A percentile compares a stretch with the other conserved stretches of the same genome.
These are phyloP conservation scores for Drosophila oshimai DNA, from an alignment of 1,140 invertebrate genomes.

Conservation along the genomic window DNA sequence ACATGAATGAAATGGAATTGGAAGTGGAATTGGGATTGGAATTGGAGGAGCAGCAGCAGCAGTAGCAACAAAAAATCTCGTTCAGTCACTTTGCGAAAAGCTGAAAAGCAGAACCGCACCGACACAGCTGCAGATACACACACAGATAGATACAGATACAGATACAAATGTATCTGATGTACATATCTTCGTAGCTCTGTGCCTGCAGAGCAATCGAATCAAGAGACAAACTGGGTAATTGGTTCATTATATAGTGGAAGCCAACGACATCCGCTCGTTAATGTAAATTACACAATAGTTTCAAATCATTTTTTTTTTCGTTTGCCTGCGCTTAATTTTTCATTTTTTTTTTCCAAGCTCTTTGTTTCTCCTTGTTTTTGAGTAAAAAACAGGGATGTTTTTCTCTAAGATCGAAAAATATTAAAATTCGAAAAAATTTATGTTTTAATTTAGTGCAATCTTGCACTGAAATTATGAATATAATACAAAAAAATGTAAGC, in stretches of 20 bases:
- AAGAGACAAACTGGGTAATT: conserved; percentile 80
- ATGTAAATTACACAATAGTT: conserved; percentile 81
- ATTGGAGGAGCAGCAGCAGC: conserved; percentile 3
- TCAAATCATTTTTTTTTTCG: conserved; percentile 36
- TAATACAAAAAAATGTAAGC: too few relatives aligned
- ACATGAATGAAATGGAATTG: conserved; percentile 41
- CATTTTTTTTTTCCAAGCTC: not conserved
- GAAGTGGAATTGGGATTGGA: conserved; percentile 13
- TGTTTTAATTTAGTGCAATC: too few relatives aligned
- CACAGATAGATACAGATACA: conserved; percentile 5
- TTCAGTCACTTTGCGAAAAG: conserved; percentile 44
- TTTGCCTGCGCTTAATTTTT: conserved; percentile 1
- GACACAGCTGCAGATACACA: not conserved
- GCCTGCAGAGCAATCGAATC: conserved; percentile 70
- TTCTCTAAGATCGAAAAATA: not conserved
- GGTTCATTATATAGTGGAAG: conserved; percentile 77
- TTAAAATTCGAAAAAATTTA: not conserved
- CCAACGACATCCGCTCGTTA: conserved; percentile 77
- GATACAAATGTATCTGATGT: conserved; percentile 17
- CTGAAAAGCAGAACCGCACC: conserved; percentile 14
- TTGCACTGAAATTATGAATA: too few relatives aligned
- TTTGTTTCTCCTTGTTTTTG: not conserved
- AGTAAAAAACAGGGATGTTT: not conserved
- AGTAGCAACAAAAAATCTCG: conserved; percentile 36
- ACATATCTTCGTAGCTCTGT: conserved; percentile 19